A percentile compares a stretch with the other conserved stretches of the same genome.
Evolutionary conservation across 2,113 vertebrate species (phyloP).

Genomic region (Brachypodius melanocephalos): DNA sequence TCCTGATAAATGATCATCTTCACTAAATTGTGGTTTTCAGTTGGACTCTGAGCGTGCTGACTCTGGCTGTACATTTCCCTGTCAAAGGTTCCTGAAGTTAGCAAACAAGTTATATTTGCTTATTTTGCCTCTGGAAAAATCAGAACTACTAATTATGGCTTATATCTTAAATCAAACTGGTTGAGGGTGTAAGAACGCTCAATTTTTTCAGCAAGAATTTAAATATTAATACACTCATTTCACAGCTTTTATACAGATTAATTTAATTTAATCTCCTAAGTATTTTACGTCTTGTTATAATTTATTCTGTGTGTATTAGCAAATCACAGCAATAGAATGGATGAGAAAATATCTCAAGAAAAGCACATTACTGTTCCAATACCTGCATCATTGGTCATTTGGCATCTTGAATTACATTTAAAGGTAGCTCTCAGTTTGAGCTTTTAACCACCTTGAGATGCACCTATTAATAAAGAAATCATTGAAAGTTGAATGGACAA

Average conservation of each 20-base stretch:
- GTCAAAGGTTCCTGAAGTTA: not conserved
- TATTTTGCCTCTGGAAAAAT: not conserved
- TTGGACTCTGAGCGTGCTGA: not conserved
- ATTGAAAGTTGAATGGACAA: not conserved
- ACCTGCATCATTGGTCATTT: not conserved
- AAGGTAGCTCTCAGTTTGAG: not conserved
- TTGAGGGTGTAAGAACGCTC: not conserved
- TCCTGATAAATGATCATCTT: accelerated
- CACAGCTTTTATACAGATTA: not conserved
- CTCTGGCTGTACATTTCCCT: not conserved
- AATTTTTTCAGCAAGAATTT: not conserved
- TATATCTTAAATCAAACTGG: not conserved
- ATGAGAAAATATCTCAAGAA: not conserved
- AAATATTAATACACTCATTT: not conserved
- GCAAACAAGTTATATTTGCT: not conserved
- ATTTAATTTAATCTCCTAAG: not conserved
- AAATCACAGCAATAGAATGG: not conserved
- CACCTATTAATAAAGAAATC: not conserved
- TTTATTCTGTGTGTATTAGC: not conserved
- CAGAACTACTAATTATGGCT: not conserved
- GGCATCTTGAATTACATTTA: not conserved
- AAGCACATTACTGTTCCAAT: not conserved
- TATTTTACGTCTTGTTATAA: not conserved
- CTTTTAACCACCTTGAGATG: not conserved
- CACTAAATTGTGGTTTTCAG: not conserved